Evolutionary conservation across 2,797 vertebrate species (phyloP), one percentile per base, ranked within the genome.

Genomic region (Garrulus glandarius): DNA sequence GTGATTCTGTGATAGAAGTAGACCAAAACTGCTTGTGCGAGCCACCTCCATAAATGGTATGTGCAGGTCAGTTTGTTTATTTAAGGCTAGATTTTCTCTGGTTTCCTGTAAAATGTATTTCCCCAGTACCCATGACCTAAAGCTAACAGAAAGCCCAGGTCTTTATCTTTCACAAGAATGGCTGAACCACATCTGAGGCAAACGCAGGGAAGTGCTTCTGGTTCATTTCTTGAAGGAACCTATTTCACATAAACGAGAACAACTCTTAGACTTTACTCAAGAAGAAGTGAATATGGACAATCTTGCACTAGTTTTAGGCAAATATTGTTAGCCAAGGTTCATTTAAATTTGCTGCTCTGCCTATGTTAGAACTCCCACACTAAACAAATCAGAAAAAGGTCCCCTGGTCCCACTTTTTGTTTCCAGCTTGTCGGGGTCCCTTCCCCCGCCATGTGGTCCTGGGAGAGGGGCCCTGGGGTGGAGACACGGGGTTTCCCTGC

Each of bases 151-250:
- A 78, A 63, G 22, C 7, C 5, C 16, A 43, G 27, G 18, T 34
- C 34, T 63, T 70, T 70, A 26, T 24, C 16, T 12, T 67, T 74
- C 19, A 30, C 7, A 37, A 47, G 29, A n/a, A 61, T 26, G 8
- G 2, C 19, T 67, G n/a, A 93, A 59, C 18, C 12, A 30, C 17
- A 64, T 34, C 27, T 59, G 47, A 79, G 67, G 18, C 4, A 44
- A 4, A 26, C 0, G 0, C 6, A 53, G 6, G 11, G 44, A 57
- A 94, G 16, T 49, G 11, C 3, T 44, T 43, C 11, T 71, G 5
- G 3, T 60, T 46, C 57, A 43, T 24, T 82, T 69, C n/a, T 22
- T 43, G 21, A 61, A 63, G 13, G 7, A 46, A 65, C 23, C 39
- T 43, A 23, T 71, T 78, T 87, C 19, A n/a, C 15, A 34, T 11